These are phyloP conservation scores for Balearica regulorum DNA, from an alignment of 2,797 vertebrate species.

Conservation along the genomic window DNA sequence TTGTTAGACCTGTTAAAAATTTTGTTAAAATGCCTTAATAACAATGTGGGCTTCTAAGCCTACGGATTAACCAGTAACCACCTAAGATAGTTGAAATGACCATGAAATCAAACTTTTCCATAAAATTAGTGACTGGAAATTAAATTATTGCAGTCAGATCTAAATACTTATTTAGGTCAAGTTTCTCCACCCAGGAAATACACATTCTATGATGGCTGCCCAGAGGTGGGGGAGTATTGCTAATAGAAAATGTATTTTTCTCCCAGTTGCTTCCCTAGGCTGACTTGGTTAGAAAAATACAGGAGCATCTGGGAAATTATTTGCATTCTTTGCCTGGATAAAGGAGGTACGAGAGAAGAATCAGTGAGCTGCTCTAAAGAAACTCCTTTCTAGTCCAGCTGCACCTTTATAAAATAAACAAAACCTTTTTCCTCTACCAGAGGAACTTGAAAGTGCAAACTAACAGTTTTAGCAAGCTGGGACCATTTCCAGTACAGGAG, in stretches of 20 bases:
- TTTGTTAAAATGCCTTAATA: background rate
- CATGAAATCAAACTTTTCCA: background rate
- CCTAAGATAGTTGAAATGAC: background rate
- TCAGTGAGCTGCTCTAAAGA: background rate
- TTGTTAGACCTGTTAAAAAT: background rate
- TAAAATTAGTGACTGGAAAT: background rate
- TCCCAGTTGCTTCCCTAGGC: background rate
- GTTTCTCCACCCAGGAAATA: background rate
- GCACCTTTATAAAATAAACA: background rate
- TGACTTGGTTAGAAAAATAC: background rate
- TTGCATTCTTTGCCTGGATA: background rate
- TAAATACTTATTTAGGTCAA: background rate
- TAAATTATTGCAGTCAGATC: background rate
- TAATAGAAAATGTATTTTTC: background rate
- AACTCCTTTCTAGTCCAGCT: background rate
- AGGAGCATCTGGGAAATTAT: background rate
- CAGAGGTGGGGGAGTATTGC: rapidly evolving
- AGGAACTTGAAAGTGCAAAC: background rate
- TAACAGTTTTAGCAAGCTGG: background rate
- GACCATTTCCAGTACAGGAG: background rate
- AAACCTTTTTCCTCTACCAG: background rate
- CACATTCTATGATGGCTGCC: background rate
- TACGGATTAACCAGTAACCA: background rate
- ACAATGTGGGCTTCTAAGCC: background rate
- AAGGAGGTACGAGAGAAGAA: background rate